These are phyloP conservation scores for Acleris literana DNA, from an alignment of 2,888 invertebrate species.

Conservation along the genomic window DNA sequence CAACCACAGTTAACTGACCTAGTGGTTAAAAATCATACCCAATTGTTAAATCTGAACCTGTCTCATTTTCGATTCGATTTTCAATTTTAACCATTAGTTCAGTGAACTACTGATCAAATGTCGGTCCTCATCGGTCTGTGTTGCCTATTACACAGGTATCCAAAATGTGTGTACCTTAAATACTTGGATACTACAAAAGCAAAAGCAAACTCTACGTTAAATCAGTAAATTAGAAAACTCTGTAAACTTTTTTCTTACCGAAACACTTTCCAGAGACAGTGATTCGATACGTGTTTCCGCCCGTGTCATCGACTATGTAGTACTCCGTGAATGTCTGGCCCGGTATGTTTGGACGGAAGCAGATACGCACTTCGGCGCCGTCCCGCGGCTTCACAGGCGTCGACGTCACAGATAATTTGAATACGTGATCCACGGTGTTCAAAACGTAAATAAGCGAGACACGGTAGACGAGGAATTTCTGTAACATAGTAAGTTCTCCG, in stretches of 20 bases:
- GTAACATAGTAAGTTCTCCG: slow-evolving; percentile 41
- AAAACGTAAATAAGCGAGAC: slow-evolving; percentile 65
- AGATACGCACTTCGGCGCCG: slow-evolving; percentile 55
- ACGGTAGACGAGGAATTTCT: slow-evolving; percentile 62
- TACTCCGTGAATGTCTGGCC: slow-evolving; percentile 74
- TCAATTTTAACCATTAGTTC: too few relatives aligned
- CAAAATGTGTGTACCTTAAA: too few relatives aligned
- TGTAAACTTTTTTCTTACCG: slow-evolving; percentile 52
- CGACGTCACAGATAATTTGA: slow-evolving; percentile 60
- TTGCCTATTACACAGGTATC: too few relatives aligned
- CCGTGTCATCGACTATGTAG: slow-evolving; percentile 67
- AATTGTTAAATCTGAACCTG: too few relatives aligned
- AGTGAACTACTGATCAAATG: too few relatives aligned
- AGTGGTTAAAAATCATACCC: too few relatives aligned
- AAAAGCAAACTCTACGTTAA: not conserved
- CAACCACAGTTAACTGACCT: too few relatives aligned
- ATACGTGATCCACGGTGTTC: slow-evolving; percentile 70
- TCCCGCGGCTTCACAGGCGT: slow-evolving; percentile 57
- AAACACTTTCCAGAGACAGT: slow-evolving; percentile 69
- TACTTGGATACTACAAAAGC: too few relatives aligned
- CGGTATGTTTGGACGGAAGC: slow-evolving; percentile 63
- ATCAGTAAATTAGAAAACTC: not conserved
- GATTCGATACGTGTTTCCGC: slow-evolving; percentile 60
- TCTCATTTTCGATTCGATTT: too few relatives aligned
- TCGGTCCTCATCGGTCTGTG: too few relatives aligned